Base-by-base conservation (phyloP, 2,888 invertebrate species). In the Eueremaeus valkanovi region DNA sequence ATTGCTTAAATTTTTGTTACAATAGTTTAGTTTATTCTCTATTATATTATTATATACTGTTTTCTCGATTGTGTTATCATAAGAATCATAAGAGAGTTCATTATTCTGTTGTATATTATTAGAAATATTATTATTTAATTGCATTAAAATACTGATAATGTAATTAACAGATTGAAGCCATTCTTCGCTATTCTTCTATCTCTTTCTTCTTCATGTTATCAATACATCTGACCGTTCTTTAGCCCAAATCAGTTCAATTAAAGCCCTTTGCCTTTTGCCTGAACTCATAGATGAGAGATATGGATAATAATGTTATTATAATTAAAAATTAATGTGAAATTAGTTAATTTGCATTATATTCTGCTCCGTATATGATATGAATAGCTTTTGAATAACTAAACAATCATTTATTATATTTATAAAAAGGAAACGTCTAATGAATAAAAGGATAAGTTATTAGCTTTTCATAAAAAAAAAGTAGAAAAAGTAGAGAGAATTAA, bases 61-160 rank as follows among this genome's bases (percentile, higher is more conserved):
- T 36, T 36, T 36, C 11, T 36, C 5, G 36, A 36, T 36, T 36
- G 36, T 36, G 6, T 36, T 8, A 36, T 36, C 36, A 11, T 36
- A 8, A 36, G 36, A n/a, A n/a, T 55, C 29, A 58, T 16, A 58
- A 29, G 29, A 58, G 27, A 58, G 36, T 36, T 66, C 63, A 66
- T 66, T 66, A 66, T 36, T 66, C 29, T 29, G 9, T 58, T 55
- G 16, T 13, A n/a, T 55, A n/a, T 11, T 5, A 55, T 55, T n/a
- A 29, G 11, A 58, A 13, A 58, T 58, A 58, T 13, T 55, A 27
- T 55, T 29, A 31, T 58, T 21, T 36, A 36, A 66, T 18, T 66
- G 63, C 36, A 66, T 66, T 66, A 66, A 55, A 66, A 66, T 66
- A 66, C 21, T 36, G 36, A 66, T 66, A 66, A 66, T 66, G 63